phyloP scores from a whole-genome alignment of 2,797 vertebrate species.

The Monodelphis domestica region DNA sequence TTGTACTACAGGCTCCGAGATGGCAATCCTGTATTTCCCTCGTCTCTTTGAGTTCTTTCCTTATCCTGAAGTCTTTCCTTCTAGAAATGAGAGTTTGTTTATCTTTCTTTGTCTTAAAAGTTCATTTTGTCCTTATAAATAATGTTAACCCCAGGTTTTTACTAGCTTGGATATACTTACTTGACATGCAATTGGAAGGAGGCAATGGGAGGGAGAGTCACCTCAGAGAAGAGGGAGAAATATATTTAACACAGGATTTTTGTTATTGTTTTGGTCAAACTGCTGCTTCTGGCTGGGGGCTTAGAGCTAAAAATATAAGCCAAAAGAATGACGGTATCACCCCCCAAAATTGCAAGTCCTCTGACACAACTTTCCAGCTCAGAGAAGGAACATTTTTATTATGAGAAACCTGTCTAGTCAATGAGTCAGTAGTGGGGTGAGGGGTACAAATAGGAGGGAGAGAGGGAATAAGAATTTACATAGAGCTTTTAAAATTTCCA shows the following conservation, averaged over 20 bases:
- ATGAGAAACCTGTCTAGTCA: not conserved
- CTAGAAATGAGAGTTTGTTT: not conserved
- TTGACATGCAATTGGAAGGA: not conserved
- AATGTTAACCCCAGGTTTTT: not conserved
- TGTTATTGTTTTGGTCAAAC: not conserved
- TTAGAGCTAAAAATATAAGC: not conserved
- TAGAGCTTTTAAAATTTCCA: too few species aligned
- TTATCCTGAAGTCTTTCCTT: not conserved
- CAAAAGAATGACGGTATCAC: too few species aligned
- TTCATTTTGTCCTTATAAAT: not conserved
- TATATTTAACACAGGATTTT: not conserved
- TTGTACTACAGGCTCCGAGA: not conserved
- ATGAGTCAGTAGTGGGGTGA: not conserved
- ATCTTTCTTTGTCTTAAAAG: not conserved
- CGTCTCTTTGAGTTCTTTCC: not conserved
- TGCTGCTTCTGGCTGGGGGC: not conserved
- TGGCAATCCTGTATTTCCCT: not conserved
- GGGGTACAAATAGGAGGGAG: not conserved
- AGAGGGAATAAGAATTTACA: not conserved
- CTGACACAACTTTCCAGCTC: not conserved
- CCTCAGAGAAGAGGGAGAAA: not conserved
- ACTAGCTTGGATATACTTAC: not conserved
- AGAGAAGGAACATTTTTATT: not conserved
- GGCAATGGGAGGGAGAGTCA: not conserved
- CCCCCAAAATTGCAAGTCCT: not conserved